Evolutionary conservation across 2,888 invertebrate species (phyloP), one percentile per base, ranked within the genome.

Genomic region (Idaea dimidiata): DNA sequence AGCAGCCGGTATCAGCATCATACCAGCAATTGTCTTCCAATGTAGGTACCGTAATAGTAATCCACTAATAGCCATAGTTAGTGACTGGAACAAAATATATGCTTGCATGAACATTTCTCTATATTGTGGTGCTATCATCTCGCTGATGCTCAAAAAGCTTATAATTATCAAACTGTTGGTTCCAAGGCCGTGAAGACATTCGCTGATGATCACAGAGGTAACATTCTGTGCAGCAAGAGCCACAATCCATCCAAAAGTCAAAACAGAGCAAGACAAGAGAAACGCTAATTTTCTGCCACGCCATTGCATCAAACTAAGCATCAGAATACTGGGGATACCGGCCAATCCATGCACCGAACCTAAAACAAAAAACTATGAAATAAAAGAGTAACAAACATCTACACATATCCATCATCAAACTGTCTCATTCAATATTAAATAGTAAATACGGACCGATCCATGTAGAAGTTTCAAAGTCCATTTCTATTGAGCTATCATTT

Each of bases 281-380:
- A 72, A 76, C 6, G 72, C 66, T 6, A 71, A 59, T 24, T 70
- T 76, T 1, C 76, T 68, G 16, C 76, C 76, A 57, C 54, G 62
- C 66, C 68, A 66, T 60, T 76, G 76, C 76, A 76, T 76, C 16
- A 76, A 31, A 0, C 66, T 32, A 0, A 72, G 73, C 65, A 76
- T 69, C 6, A 72, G 31, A 6, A 74, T 62, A 55, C 73, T 73
- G 8, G 72, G 73, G 31, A 74, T 72, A 6, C 76, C 76, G 7
- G 72, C 74, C 3, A 75, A 56, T 6, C 76, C 76, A 33, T 76
- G 72, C 0, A 72, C 66, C 0, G 75, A 73, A 10, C 71, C 75
- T 75, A 70, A 0, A 75, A 70, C 43, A 6, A 43, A 43, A 43
- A 43, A 17, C 16, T 16, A 55, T 53, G 10, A 43, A 6, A 43